These are phyloP conservation scores for Aphelenchoides bicaudatus DNA, from an alignment of 2,888 invertebrate species.

Conservation along the genomic window DNA sequence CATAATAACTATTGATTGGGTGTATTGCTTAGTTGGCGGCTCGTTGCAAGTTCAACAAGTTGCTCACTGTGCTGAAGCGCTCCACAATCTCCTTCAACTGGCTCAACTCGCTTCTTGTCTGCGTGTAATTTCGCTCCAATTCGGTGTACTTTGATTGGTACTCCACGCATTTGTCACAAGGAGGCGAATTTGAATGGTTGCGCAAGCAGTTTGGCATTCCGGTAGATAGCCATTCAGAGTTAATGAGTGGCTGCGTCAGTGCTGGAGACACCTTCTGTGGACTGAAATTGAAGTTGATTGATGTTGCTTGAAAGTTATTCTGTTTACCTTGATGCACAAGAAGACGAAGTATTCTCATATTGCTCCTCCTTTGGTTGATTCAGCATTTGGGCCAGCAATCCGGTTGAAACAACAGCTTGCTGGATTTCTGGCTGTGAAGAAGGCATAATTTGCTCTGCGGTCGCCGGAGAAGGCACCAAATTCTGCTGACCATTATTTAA, in stretches of 20 bases:
- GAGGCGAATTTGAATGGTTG: not conserved
- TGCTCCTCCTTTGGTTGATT: slow-evolving; percentile 9
- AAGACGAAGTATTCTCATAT: slow-evolving; percentile 42
- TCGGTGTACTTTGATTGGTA: slow-evolving; percentile 22
- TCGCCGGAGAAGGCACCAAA: not conserved
- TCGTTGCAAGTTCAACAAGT: not conserved
- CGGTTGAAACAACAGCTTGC: not conserved
- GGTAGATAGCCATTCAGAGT: not conserved
- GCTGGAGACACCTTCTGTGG: slow-evolving; percentile 41
- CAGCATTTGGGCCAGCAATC: not conserved
- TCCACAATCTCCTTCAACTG: slow-evolving; percentile 26
- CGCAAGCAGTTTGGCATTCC: not conserved
- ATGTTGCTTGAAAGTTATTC: not conserved
- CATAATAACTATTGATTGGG: not conserved
- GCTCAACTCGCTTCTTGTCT: slow-evolving; percentile 29
- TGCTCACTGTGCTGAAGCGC: slow-evolving; percentile 21
- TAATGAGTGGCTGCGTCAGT: slow-evolving; percentile 12
- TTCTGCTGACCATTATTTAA: slow-evolving; percentile 13
- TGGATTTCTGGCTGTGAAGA: not conserved
- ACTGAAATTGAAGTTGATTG: slow-evolving; percentile 22
- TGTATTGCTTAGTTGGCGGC: no score
- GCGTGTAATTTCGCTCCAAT: slow-evolving; percentile 30
- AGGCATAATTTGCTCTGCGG: not conserved
- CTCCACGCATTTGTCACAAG: slow-evolving; percentile 22
- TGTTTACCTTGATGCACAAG: slow-evolving; percentile 46